phyloP scores from a whole-genome alignment of 2,113 vertebrate genomes.

The Oenanthe oenanthe region DNA sequence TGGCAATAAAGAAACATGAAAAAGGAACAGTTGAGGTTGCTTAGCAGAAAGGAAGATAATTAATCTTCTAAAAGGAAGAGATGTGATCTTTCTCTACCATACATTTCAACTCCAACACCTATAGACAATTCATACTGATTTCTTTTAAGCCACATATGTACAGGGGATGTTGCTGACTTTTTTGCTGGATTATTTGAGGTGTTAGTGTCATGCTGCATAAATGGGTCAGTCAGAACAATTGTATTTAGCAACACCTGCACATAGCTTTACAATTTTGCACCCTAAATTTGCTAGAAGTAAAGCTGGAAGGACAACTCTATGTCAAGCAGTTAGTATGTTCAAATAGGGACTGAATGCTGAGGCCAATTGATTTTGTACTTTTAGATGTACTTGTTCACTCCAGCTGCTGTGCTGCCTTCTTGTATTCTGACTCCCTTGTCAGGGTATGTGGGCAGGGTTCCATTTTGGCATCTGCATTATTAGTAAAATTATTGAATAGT shows the following conservation, averaged over 20 bases:
- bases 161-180: neutral
- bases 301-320: neutral
- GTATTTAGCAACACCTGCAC: neutral
- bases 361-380: neutral
- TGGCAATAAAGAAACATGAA: neutral
- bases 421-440: neutral
- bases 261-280: neutral
- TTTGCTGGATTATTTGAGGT: neutral
- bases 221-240: neutral
- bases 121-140: neutral
- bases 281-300: neutral
- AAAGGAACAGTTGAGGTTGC: neutral
- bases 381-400: neutral
- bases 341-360: neutral
- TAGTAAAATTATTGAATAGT: neutral
- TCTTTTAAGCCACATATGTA: neutral
- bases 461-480: neutral
- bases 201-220: neutral
- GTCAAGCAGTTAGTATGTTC: neutral
- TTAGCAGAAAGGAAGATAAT: neutral
- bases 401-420: neutral
- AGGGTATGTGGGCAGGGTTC: neutral
- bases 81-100: neutral
- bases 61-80: neutral
- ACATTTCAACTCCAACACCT: neutral